Evolutionary conservation across 2,888 invertebrate genomes (phyloP).

Genomic region (Polydrusus cervinus): DNA sequence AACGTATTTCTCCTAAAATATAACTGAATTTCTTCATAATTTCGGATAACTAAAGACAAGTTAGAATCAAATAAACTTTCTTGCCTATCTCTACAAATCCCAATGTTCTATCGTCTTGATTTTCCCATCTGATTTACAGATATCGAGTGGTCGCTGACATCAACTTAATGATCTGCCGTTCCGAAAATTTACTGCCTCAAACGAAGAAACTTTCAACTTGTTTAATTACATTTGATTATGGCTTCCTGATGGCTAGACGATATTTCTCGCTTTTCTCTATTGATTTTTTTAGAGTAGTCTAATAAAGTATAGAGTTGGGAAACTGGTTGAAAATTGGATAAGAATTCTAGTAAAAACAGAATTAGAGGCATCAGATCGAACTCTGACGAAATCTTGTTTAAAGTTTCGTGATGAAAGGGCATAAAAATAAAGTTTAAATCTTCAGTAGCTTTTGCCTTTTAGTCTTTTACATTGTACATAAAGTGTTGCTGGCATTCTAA

Average conservation of each 20-base stretch:
- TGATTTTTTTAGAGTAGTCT: constrained; percentile 36
- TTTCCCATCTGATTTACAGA: constrained; percentile 53
- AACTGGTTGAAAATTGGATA: constrained; percentile 17
- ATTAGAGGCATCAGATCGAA: constrained; percentile 8
- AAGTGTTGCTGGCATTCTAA: too few species aligned
- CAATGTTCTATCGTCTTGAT: constrained; percentile 45
- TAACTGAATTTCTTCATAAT: too few species aligned
- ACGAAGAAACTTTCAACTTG: constrained; percentile 55
- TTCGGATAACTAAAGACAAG: too few species aligned
- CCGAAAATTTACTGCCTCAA: constrained; percentile 53
- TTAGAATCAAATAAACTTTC: constrained; percentile 18
- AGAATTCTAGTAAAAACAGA: constrained; percentile 5
- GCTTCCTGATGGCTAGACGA: constrained; percentile 49
- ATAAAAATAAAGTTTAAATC: too few species aligned
- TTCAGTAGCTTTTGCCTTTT: too few species aligned
- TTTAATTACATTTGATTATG: constrained; percentile 56
- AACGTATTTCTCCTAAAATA: too few species aligned
- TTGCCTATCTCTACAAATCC: constrained; percentile 34
- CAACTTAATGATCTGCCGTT: constrained; percentile 54
- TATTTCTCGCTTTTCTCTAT: constrained; percentile 42
- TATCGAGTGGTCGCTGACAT: constrained; percentile 55
- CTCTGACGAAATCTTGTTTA: not conserved
- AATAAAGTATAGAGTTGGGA: constrained; percentile 4
- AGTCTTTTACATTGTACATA: too few species aligned
- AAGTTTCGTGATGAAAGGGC: constrained; percentile 8